Conservation (phyloP, 2,888 invertebrate genomes). For the Mongoloraphidia duomilia region DNA sequence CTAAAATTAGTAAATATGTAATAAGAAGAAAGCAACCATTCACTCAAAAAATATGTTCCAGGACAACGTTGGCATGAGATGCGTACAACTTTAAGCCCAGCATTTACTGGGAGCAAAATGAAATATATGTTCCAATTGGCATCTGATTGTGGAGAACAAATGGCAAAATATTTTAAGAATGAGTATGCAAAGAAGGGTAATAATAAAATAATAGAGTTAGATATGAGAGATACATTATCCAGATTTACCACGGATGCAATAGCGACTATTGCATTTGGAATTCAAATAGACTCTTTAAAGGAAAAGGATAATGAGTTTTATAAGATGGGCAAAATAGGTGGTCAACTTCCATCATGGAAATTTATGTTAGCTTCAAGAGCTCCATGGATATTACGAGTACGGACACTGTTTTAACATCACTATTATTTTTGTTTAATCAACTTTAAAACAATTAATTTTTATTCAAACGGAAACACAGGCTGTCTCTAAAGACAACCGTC, state of each 20-base stretch:
- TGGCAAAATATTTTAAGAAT: conserved; percentile 2
- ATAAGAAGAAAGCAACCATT: too few relatives aligned
- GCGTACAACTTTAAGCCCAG: conserved; percentile 8
- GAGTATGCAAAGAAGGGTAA: background rate
- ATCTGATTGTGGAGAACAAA: conserved; percentile 2
- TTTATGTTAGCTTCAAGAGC: background rate
- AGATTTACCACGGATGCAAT: conserved; percentile 12
- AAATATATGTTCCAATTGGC: conserved; percentile 8
- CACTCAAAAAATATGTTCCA: background rate
- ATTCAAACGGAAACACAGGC: too few relatives aligned
- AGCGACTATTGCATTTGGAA: conserved; percentile 12
- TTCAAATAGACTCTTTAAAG: conserved; percentile 9
- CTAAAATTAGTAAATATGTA: too few relatives aligned
- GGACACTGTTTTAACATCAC: too few relatives aligned
- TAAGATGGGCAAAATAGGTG: background rate
- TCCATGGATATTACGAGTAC: too few relatives aligned
- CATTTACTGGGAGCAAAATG: conserved; percentile 10
- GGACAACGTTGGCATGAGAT: conserved; percentile 8
- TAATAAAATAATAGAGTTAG: conserved; percentile 3
- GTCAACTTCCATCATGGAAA: background rate
- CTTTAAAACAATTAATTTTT: too few relatives aligned
- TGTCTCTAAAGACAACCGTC: too few relatives aligned
- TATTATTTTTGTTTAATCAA: too few relatives aligned
- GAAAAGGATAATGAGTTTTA: conserved; percentile 12
- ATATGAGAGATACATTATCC: conserved; percentile 10